Conservation (phyloP, 2,888 invertebrate species). For the Trichopoda pennipes region DNA sequence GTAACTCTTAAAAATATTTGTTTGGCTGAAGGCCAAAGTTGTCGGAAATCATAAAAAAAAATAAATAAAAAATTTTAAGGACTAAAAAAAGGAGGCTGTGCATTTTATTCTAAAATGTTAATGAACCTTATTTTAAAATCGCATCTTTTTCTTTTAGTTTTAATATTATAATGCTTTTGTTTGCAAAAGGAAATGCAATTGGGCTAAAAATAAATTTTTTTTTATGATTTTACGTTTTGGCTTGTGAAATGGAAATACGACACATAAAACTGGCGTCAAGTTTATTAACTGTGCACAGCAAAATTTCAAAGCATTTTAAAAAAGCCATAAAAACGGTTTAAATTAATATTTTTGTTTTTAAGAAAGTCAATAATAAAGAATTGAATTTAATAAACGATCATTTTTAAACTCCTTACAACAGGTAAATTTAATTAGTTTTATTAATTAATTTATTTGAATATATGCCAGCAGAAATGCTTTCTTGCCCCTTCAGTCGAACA, state of each 20-base stretch:
- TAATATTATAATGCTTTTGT: neutral
- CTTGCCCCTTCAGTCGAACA: too few species aligned
- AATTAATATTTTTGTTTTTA: too few species aligned
- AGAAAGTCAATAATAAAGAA: too few species aligned
- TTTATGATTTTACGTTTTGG: conserved; percentile 35
- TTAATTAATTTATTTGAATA: too few species aligned
- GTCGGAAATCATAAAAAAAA: neutral
- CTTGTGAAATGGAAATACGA: conserved; percentile 1
- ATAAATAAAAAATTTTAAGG: conserved; percentile 20
- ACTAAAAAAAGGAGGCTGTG: conserved; percentile 41
- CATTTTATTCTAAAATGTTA: conserved; percentile 62
- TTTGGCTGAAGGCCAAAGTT: conserved; percentile 58
- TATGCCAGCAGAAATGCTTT: too few species aligned
- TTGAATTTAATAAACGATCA: too few species aligned
- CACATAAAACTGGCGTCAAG: conserved; percentile 61
- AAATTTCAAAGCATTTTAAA: neutral
- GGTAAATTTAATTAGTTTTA: too few species aligned
- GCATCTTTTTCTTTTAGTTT: conserved; percentile 5
- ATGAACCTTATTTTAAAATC: conserved; percentile 63
- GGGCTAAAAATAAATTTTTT: conserved; percentile 9
- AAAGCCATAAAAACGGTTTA: neutral
- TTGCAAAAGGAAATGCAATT: conserved; percentile 23
- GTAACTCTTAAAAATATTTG: conserved; percentile 10
- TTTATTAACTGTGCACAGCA: conserved; percentile 56
- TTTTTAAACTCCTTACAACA: too few species aligned